These are phyloP conservation scores for Lysandra coridon DNA, from an alignment of 2,888 invertebrate species.

Conservation along the genomic window DNA sequence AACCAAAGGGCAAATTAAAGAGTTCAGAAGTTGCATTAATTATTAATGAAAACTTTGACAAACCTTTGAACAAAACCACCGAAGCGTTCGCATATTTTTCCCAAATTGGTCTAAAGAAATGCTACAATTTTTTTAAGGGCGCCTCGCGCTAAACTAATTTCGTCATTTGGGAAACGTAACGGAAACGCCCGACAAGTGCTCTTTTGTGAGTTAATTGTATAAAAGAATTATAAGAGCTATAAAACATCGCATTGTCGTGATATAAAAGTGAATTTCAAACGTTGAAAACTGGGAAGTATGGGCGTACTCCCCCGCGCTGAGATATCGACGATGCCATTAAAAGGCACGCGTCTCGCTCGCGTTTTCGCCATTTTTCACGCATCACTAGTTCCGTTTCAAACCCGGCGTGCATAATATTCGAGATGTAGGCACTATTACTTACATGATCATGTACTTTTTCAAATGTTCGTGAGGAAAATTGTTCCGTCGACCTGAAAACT, in stretches of 20 bases:
- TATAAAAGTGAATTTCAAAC: conserved; percentile 71
- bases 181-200: conserved; percentile 53
- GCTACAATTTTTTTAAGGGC: background rate
- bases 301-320: conserved; percentile 49
- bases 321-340: conserved; percentile 58
- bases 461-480: background rate
- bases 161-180: conserved; percentile 63
- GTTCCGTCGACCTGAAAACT: conserved; percentile 18
- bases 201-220: conserved; percentile 66
- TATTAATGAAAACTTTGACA: conserved; percentile 10
- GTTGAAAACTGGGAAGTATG: conserved; percentile 63
- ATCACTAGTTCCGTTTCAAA: conserved; percentile 51
- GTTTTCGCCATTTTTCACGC: conserved; percentile 55
- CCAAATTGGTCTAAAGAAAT: background rate
- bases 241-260: conserved; percentile 64
- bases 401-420: conserved; percentile 46
- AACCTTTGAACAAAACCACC: background rate
- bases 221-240: conserved; percentile 71
- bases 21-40: conserved; percentile 1
- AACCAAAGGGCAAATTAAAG: conserved; percentile 15
- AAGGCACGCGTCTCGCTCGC: conserved; percentile 51
- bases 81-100: background rate
- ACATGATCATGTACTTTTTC: conserved; percentile 37
- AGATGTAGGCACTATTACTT: conserved; percentile 35
- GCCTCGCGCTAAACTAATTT: conserved; percentile 37